Conservation (phyloP, 2,888 invertebrate species). For the Eucera pruinosa region DNA sequence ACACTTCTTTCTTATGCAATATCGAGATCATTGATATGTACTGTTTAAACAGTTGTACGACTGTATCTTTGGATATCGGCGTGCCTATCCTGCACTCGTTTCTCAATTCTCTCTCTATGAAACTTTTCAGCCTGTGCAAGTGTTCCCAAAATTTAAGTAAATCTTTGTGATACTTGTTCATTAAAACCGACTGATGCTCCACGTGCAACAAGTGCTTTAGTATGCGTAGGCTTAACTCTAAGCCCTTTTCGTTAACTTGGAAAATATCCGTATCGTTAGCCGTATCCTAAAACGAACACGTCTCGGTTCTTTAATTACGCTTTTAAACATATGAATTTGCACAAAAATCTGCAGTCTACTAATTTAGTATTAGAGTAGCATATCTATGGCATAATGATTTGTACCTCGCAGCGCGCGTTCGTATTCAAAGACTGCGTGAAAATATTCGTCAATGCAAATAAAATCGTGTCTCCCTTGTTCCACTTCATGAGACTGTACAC, state of each 20-base stretch:
- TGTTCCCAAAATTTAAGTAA: conserved; percentile 58
- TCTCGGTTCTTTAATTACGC: too few species aligned
- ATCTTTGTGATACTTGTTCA: conserved; percentile 56
- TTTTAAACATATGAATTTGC: too few species aligned
- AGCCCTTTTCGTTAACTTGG: conserved; percentile 33
- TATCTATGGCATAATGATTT: too few species aligned
- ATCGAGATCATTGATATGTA: conserved; percentile 61
- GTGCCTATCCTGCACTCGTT: conserved; percentile 6
- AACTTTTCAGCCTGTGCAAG: conserved; percentile 47
- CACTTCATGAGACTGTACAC: conserved; percentile 66
- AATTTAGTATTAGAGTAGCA: too few species aligned
- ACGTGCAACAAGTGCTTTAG: conserved; percentile 52
- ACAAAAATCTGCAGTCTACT: too few species aligned
- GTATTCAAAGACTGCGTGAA: conserved; percentile 32
- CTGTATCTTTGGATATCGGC: conserved; percentile 38
- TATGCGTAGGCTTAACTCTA: conserved; percentile 55
- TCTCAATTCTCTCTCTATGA: conserved; percentile 50
- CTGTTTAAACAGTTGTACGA: conserved; percentile 56
- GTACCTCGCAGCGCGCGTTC: conserved; percentile 33
- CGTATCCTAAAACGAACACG: conserved; percentile 30
- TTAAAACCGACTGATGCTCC: conserved; percentile 52
- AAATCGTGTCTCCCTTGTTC: conserved; percentile 55
- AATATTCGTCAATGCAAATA: conserved; percentile 41
- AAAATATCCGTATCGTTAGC: neutral
- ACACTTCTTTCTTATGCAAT: conserved; percentile 57